These are phyloP conservation scores for Ursus arctos DNA, from an alignment of 2,113 vertebrate genomes.

Conservation along the genomic window DNA sequence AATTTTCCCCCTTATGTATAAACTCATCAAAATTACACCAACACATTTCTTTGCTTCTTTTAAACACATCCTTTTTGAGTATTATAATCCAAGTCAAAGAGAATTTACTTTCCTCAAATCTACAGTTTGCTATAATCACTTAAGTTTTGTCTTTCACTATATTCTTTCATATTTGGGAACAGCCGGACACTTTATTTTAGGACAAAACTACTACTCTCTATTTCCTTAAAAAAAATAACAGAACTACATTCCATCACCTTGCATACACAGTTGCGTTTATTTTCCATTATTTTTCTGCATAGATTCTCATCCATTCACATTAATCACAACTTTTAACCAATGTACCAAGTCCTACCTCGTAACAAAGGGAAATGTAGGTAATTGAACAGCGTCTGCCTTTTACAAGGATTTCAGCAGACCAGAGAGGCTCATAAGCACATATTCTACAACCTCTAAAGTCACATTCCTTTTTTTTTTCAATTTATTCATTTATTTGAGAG, in stretches of 20 bases:
- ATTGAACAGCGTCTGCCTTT: neutral
- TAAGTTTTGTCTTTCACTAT: neutral
- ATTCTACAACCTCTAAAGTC: neutral
- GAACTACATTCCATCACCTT: neutral
- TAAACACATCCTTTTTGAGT: neutral
- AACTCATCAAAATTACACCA: neutral
- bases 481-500: neutral
- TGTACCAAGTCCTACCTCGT: neutral
- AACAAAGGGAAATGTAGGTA: neutral
- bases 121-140: neutral
- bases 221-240: neutral
- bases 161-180: neutral
- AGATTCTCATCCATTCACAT: neutral
- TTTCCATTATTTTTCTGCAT: neutral
- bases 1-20: neutral
- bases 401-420: neutral
- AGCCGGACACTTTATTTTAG: neutral
- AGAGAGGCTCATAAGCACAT: neutral
- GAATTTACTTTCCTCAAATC: neutral
- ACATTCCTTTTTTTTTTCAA: neutral
- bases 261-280: neutral
- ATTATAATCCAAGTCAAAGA: neutral
- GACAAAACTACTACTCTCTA: neutral
- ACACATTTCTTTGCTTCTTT: neutral
- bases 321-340: neutral